These are phyloP conservation scores for Machaerirhynchus nigripectus DNA, from an alignment of 2,113 vertebrate genomes.

Conservation along the genomic window DNA sequence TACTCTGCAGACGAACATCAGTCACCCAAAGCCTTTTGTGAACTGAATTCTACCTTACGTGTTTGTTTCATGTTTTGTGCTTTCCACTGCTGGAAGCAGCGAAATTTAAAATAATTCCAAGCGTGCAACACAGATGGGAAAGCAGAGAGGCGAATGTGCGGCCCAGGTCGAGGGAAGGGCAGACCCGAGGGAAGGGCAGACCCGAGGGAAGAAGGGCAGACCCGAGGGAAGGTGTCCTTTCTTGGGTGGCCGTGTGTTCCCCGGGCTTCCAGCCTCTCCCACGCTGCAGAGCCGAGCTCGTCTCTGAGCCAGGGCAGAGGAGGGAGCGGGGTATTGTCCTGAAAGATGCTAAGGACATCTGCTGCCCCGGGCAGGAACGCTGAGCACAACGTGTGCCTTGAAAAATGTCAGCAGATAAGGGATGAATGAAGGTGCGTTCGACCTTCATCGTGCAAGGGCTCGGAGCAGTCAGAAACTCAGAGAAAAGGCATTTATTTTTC, in stretches of 20 bases:
- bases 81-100: not conserved
- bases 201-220: not conserved
- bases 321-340: not conserved
- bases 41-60: not conserved
- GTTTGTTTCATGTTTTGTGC: not conserved
- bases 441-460: constrained; percentile 25
- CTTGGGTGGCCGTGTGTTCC: not conserved
- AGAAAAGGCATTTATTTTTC: not conserved
- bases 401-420: constrained; percentile 46
- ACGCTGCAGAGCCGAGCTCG: not conserved
- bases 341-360: constrained; percentile 31
- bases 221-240: not conserved
- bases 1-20: not conserved
- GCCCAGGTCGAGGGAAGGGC: not conserved
- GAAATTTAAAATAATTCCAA: not conserved
- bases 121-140: not conserved
- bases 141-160: not conserved
- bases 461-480: not conserved
- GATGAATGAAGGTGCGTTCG: constrained; percentile 9
- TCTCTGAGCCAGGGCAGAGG: not conserved
- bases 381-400: not conserved
- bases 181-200: not conserved
- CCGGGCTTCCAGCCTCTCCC: not conserved
- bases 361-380: constrained; percentile 22
- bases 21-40: not conserved